Base-by-base conservation (phyloP, 1,140 invertebrate species). In the Tetramorium alpestre region DNA sequence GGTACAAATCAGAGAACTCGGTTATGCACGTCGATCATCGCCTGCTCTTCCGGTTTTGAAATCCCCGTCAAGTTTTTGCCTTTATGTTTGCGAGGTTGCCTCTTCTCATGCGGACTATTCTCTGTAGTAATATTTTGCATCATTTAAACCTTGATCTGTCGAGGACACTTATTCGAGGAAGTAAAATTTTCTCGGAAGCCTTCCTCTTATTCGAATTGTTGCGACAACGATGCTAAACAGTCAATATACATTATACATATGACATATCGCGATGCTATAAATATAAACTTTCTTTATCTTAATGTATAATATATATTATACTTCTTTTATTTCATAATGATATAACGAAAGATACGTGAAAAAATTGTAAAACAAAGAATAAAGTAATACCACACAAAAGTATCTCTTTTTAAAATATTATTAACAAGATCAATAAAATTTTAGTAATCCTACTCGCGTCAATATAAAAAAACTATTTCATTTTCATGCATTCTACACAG, bases 31-130 rank as follows among this genome's bases (percentile, higher is more conserved):
- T 80, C 76, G 13, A 80, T 51, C 41, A 54, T 51, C 64, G 64
- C 33, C 33, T 51, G 62, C 41, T 80, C 44, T 80, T 69, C 44
- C 77, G 62, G 77, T 80, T 81, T 81, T 44, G 47, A 51, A 81
- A 56, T 69, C 33, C 38, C 64, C 33, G 47, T 8, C 77, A 70
- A 33, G n/a, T 56, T 44, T 70, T 56, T 41, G 18, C 44, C 7
- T 80, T 33, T 7, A 38, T 22, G 47, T 28, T 69, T 47, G 25
- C 25, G 18, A 56, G 13, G 25, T 41, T 69, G 49, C 22, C 7
- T 69, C 16, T 65, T 65, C 44, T 51, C 25, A 18, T 16, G 41
- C 25, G 16, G 28, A 38, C 33, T 67, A 80, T 80, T 13, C 8
- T 44, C 3, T 18, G 28, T 25, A 25, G 8, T 54, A 75, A 70